These are phyloP conservation scores for Drosophila elegans DNA, from an alignment of 1,140 invertebrate species.

Conservation along the genomic window DNA sequence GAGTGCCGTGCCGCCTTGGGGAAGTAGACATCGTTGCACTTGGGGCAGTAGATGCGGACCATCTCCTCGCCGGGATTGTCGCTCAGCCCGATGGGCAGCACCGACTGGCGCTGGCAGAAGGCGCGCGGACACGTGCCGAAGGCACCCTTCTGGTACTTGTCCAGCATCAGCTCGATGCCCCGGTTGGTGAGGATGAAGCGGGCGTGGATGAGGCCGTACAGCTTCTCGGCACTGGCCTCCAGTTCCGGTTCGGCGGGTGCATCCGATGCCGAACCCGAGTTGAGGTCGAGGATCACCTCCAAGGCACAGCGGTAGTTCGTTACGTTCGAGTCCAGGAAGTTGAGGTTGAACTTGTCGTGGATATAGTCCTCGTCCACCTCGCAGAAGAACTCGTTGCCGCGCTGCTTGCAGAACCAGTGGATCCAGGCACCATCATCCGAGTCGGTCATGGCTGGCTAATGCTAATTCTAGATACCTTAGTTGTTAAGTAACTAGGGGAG, in stretches of 20 bases:
- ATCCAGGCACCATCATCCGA: constrained; percentile 71
- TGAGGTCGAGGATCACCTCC: constrained; percentile 82
- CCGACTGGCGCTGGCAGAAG: constrained; percentile 98
- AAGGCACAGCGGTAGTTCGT: constrained; percentile 64
- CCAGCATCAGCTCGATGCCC: constrained; percentile 99
- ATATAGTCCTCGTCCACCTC: constrained; percentile 72
- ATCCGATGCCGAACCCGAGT: constrained; percentile 96
- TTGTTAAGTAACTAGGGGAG: neutral
- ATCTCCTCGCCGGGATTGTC: constrained; percentile 99
- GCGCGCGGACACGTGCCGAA: constrained; percentile 98
- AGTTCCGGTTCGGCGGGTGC: constrained; percentile 98
- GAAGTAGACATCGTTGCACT: constrained; percentile 99
- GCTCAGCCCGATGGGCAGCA: constrained; percentile 97
- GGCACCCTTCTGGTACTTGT: constrained; percentile 99
- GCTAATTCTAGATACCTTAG: too few species aligned
- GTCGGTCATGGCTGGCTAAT: constrained; percentile 46
- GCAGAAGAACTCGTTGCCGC: constrained; percentile 73
- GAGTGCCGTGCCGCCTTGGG: constrained; percentile 99
- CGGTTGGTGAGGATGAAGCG: constrained; percentile 99
- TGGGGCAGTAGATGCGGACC: constrained; percentile 99
- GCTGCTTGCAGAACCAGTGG: constrained; percentile 72
- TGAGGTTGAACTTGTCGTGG: constrained; percentile 72
- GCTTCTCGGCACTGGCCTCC: constrained; percentile 99
- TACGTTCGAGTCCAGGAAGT: constrained; percentile 67
- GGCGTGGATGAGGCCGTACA: constrained; percentile 99